These are phyloP conservation scores for Drosophila watanabei DNA, from an alignment of 1,140 invertebrate species.

Conservation along the genomic window DNA sequence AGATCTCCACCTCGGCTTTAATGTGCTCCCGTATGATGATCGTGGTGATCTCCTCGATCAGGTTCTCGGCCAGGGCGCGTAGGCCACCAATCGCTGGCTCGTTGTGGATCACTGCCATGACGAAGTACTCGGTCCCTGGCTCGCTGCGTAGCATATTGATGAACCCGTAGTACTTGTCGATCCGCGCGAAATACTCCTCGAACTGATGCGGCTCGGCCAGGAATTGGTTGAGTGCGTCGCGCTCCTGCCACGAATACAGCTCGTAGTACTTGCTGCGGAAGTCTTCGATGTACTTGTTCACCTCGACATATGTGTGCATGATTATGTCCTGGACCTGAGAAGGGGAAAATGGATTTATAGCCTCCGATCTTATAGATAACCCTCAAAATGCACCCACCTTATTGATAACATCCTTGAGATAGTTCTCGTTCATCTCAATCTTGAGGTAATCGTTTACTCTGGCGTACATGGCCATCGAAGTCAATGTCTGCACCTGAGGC, in stretches of 20 bases:
- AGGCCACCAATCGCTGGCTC: slow-evolving; percentile 86
- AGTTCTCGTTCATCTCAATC: slow-evolving; percentile 74
- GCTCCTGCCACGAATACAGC: slow-evolving; percentile 83
- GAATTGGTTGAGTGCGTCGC: slow-evolving; percentile 63
- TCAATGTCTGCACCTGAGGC: slow-evolving; percentile 74
- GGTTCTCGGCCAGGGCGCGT: slow-evolving; percentile 83
- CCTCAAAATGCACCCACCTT: slow-evolving; percentile 44
- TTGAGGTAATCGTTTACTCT: slow-evolving; percentile 67
- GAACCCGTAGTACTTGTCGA: slow-evolving; percentile 88
- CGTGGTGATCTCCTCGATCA: slow-evolving; percentile 86
- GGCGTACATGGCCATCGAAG: slow-evolving; percentile 43
- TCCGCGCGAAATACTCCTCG: slow-evolving; percentile 87
- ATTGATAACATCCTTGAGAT: slow-evolving; percentile 65
- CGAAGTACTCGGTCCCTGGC: slow-evolving; percentile 89
- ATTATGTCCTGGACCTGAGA: slow-evolving; percentile 65
- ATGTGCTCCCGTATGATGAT: slow-evolving; percentile 86
- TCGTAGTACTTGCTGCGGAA: slow-evolving; percentile 81
- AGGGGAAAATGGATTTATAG: neutral
- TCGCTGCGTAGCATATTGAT: slow-evolving; percentile 88
- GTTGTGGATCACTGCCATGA: slow-evolving; percentile 86
- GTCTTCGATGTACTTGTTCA: slow-evolving; percentile 79
- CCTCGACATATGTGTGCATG: slow-evolving; percentile 71
- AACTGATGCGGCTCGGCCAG: slow-evolving; percentile 86
- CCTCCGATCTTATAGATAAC: neutral
- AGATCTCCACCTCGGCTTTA: slow-evolving; percentile 88